Evolutionary conservation across 2,888 invertebrate species (phyloP).

Genomic region (Laspeyria flexula): DNA sequence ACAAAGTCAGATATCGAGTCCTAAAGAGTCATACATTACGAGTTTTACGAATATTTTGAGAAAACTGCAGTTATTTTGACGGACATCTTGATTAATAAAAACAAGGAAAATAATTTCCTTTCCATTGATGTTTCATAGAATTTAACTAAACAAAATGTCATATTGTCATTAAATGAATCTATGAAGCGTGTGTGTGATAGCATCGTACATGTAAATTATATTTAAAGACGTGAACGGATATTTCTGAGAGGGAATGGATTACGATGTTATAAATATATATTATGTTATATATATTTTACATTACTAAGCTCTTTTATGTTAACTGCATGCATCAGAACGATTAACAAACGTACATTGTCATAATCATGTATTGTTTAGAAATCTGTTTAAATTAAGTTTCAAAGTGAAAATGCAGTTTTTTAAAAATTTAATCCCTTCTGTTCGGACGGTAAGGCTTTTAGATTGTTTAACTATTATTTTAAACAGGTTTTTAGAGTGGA

Average conservation of each 20-base stretch:
- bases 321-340: conserved; percentile 25
- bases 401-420: conserved; percentile 29
- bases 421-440: conserved; percentile 28
- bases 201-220: no score
- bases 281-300: conserved; percentile 17
- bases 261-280: conserved; percentile 7
- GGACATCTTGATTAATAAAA: background rate
- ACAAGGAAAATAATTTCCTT: no score
- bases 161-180: background rate
- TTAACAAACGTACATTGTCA: conserved; percentile 42
- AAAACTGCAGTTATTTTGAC: background rate
- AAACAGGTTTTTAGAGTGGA: conserved; percentile 20
- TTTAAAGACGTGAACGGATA: background rate
- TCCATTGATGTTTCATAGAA: no score
- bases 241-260: background rate
- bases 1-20: background rate
- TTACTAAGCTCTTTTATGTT: conserved; percentile 49
- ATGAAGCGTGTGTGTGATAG: background rate
- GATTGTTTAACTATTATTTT: conserved; percentile 40
- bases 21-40: background rate
- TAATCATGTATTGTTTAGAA: conserved; percentile 46
- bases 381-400: conserved; percentile 29
- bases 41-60: background rate
- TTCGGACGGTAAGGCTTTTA: conserved; percentile 66
- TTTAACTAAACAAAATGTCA: background rate